Percentiles rank a stretch among this genome's conserved stretches.
Evolutionary conservation across 2,113 vertebrate species (phyloP).

Genomic region (Cebus imitator): DNA sequence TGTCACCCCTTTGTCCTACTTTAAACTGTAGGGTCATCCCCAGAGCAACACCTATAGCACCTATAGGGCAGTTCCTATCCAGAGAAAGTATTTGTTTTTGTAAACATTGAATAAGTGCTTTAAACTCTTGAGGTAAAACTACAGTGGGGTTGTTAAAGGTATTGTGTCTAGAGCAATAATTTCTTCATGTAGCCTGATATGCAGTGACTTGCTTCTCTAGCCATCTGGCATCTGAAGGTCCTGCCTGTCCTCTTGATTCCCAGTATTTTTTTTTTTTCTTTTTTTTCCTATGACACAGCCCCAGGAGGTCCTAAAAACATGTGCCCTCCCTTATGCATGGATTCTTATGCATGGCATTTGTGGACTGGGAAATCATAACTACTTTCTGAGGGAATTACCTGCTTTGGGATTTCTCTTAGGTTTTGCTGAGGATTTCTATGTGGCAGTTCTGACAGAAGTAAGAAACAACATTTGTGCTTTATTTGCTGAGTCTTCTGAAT

Average conservation of each 20-base stretch:
- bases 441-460: constrained; percentile 13
- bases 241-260: constrained; percentile 48
- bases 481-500: constrained; percentile 38
- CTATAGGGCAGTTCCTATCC: constrained; percentile 6
- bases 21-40: neutral
- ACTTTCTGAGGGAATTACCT: neutral
- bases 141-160: neutral
- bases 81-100: neutral
- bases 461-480: constrained; percentile 35
- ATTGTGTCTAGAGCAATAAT: constrained; percentile 27
- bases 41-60: neutral
- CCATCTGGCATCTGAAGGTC: neutral
- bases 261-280: neutral
- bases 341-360: neutral
- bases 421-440: neutral
- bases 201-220: constrained; percentile 41
- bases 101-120: constrained; percentile 59
- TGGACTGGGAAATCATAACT: neutral
- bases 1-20: neutral
- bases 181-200: neutral
- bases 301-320: too few species aligned
- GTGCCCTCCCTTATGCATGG: neutral
- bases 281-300: too few species aligned
- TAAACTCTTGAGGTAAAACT: constrained; percentile 59
- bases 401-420: neutral